Conservation (phyloP, 2,797 vertebrate species). For the Huso huso region DNA sequence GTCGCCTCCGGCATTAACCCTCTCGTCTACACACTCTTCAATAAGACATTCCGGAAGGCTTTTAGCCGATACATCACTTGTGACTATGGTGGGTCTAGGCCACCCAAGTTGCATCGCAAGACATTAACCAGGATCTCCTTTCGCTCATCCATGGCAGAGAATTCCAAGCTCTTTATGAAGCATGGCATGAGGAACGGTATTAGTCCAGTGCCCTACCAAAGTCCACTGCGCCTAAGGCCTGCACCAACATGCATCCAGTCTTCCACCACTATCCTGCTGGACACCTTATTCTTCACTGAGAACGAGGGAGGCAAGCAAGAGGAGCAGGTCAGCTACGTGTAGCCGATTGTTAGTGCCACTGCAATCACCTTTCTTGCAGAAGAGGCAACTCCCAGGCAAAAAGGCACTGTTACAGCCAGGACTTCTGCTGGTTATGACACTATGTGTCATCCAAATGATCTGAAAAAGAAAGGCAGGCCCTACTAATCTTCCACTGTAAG, state of each 20-base stretch:
- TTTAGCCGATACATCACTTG: slow-evolving; percentile 70
- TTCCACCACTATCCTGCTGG: slow-evolving; percentile 61
- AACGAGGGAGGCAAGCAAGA: slow-evolving; percentile 71
- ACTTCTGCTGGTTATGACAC: no score
- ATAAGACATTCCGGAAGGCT: slow-evolving; percentile 73
- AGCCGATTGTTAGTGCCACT: slow-evolving; percentile 26
- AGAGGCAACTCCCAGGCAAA: no score
- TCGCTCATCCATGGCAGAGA: slow-evolving; percentile 72
- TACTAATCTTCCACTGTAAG: no score
- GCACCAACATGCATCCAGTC: slow-evolving; percentile 51
- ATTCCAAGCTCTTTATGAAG: slow-evolving; percentile 84
- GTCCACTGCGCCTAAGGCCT: slow-evolving; percentile 62
- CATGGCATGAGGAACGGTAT: slow-evolving; percentile 80
- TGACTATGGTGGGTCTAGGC: slow-evolving; percentile 50
- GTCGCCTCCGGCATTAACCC: slow-evolving; percentile 76
- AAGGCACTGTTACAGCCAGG: no score
- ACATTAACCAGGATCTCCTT: slow-evolving; percentile 68
- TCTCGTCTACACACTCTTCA: slow-evolving; percentile 76
- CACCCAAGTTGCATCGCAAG: slow-evolving; percentile 49
- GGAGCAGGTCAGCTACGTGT: slow-evolving; percentile 78
- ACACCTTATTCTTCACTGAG: slow-evolving; percentile 73
- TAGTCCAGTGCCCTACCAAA: slow-evolving; percentile 73
- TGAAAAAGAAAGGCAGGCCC: no score
- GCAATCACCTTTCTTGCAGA: no score
- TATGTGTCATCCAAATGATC: no score